Percentiles rank a stretch among this genome's conserved stretches.
These are phyloP conservation scores for Oreocharis arfaki DNA, from an alignment of 2,113 vertebrate genomes.

Conservation along the genomic window DNA sequence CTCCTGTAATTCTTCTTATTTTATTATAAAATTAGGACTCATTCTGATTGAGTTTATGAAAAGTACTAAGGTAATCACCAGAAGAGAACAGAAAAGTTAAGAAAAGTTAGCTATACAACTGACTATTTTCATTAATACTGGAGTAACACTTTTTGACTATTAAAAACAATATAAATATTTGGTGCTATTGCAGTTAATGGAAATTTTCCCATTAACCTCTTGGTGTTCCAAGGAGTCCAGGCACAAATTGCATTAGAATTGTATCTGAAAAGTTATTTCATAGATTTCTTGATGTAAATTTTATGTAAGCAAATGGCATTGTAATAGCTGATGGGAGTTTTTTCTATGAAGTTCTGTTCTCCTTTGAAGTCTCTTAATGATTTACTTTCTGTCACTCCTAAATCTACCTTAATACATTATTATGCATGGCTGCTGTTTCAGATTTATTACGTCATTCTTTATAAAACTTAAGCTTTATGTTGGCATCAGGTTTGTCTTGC, in stretches of 20 bases:
- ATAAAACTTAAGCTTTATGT: constrained; percentile 31
- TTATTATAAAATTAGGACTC: not conserved
- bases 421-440: constrained; percentile 51
- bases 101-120: not conserved
- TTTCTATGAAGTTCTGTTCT: constrained; percentile 36
- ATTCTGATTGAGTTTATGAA: not conserved
- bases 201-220: not conserved
- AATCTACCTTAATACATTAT: constrained; percentile 33
- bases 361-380: constrained; percentile 38
- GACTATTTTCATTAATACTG: not conserved
- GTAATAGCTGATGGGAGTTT: constrained; percentile 38
- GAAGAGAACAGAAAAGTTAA: not conserved
- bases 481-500: constrained; percentile 44
- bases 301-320: constrained; percentile 27
- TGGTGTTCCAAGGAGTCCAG: not conserved
- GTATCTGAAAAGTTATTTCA: constrained; percentile 31
- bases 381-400: constrained; percentile 47
- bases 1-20: not conserved
- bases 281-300: constrained; percentile 25
- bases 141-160: not conserved
- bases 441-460: constrained; percentile 44
- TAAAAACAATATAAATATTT: not conserved
- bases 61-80: not conserved
- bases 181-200: not conserved
- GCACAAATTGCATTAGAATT: not conserved